Evolutionary conservation across 2,797 vertebrate species (phyloP).

Genomic region (Choloepus didactylus): DNA sequence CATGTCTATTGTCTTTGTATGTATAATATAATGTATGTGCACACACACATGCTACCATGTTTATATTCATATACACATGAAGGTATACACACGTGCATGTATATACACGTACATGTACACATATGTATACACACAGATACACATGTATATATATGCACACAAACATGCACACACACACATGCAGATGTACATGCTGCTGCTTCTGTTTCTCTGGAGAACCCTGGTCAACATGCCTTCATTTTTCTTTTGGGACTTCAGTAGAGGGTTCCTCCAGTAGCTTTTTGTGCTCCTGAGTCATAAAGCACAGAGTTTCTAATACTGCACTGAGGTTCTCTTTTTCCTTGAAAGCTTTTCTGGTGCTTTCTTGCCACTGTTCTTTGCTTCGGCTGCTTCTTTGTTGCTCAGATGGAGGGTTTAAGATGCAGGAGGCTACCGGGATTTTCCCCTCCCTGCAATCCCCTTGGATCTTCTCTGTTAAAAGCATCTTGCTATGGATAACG

Average conservation of each 20-base stretch:
- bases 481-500: neutral
- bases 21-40: too few relatives aligned
- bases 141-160: too few relatives aligned
- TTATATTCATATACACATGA: too few relatives aligned
- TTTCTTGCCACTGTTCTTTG: accelerated
- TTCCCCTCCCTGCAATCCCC: neutral
- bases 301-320: neutral
- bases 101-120: too few relatives aligned
- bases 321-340: neutral
- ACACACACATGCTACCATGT: too few relatives aligned
- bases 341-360: accelerated
- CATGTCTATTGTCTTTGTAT: too few relatives aligned
- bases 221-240: too few relatives aligned
- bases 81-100: too few relatives aligned
- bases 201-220: too few relatives aligned
- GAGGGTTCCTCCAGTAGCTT: accelerated
- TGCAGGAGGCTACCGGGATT: accelerated
- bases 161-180: too few relatives aligned
- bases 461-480: neutral
- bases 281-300: neutral
- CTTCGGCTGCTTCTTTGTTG: accelerated
- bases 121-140: too few relatives aligned
- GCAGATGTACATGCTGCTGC: too few relatives aligned
- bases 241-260: accelerated
- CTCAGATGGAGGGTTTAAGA: accelerated